These are phyloP conservation scores for Phoebastria nigripes DNA, from an alignment of 2,797 vertebrate genomes.

Conservation along the genomic window DNA sequence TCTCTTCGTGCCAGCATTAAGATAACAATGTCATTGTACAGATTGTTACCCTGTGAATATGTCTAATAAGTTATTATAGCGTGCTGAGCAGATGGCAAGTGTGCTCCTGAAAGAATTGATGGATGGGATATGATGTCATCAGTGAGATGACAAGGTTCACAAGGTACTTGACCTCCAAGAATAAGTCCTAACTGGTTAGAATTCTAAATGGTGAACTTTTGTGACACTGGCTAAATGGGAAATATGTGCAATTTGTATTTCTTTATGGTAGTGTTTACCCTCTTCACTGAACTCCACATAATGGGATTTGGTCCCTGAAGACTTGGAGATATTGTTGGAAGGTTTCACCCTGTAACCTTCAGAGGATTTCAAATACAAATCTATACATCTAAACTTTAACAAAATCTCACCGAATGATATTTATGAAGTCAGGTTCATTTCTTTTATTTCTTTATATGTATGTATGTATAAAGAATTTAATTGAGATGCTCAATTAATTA, in stretches of 20 bases:
- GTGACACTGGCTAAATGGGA: conserved; percentile 89
- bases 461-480: conserved; percentile 57
- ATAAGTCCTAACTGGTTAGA: conserved; percentile 85
- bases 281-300: conserved; percentile 81
- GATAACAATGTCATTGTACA: conserved; percentile 81
- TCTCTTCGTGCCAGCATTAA: conserved; percentile 77
- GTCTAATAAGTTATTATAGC: conserved; percentile 81
- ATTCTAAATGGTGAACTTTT: conserved; percentile 87
- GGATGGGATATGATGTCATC: conserved; percentile 98
- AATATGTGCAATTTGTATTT: conserved; percentile 90
- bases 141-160: conserved; percentile 89
- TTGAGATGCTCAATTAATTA: conserved; percentile 67
- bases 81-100: conserved; percentile 91
- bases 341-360: conserved; percentile 77
- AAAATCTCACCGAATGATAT: conserved; percentile 62
- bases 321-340: conserved; percentile 78
- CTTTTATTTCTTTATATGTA: conserved; percentile 48
- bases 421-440: conserved; percentile 62
- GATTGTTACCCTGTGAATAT: conserved; percentile 78
- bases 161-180: conserved; percentile 85
- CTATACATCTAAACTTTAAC: conserved; percentile 68
- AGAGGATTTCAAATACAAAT: conserved; percentile 76
- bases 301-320: conserved; percentile 83
- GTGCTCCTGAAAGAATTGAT: conserved; percentile 86
- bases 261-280: conserved; percentile 87